Base-by-base conservation (phyloP, 2,113 vertebrate species). In the Boleophthalmus pectinirostris region DNA sequence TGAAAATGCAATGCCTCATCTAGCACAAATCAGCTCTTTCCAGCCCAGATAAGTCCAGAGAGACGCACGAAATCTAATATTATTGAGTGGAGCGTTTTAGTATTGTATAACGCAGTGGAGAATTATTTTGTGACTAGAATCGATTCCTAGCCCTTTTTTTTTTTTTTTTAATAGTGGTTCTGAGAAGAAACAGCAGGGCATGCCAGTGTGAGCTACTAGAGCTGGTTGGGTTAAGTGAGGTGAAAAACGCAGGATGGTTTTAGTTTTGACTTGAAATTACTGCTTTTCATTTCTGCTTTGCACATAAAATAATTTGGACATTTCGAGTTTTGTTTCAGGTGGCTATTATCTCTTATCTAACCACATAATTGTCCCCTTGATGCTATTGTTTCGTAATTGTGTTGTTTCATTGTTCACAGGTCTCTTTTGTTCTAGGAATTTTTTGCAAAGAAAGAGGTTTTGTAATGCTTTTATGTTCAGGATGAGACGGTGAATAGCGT, bases 21-120 rank as follows among this genome's bases (percentile, higher is more conserved):
- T 72, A 73, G 49, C 33, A 57, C n/a, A 71, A 21, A 83, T 94
- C 92, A 93, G 92, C 92, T 79, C 72, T 93, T 89, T 80, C 53
- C 78, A 45, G 46, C 16, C 38, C 77, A 85, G 51, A 86, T 87
- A 66, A 75, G 69, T 73, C 85, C 54, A 76, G 25, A 29, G 35
- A 66, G 54, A 2, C 71, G 64, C 70, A 18, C 54, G 60, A 38
- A 70, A 49, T 67, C n/a, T 21, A 57, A 23, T 54, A 3, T 66
- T 20, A 47, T 5, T 15, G 12, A 12, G 23, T 29, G 25, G 25
- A 64, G 20, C 11, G 1, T 64, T 64, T 38, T 61, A 61, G 25
- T 7, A 5, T 18, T 16, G 25, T 29, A 14, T 29, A 29, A 16
- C 29, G 4, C 29, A 29, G 29, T 2, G 29, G 60, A 63, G 60